Percentiles rank a stretch among this genome's conserved stretches.
These are phyloP conservation scores for Trachelus tabidus DNA, from an alignment of 2,888 invertebrate genomes.

Conservation along the genomic window DNA sequence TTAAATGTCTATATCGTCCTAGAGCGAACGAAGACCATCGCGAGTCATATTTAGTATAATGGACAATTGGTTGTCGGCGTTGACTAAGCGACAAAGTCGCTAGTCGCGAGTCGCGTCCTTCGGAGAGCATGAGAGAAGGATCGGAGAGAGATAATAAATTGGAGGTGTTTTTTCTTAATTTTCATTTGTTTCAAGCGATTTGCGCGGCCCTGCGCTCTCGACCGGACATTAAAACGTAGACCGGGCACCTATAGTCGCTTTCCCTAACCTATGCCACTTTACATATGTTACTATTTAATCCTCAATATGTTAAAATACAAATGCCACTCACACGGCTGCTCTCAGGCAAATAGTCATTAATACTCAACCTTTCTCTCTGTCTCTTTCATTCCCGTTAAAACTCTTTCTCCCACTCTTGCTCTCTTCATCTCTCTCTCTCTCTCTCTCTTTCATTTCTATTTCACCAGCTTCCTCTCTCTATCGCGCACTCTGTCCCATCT, in stretches of 20 bases:
- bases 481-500: background rate
- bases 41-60: background rate
- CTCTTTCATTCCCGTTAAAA: conserved; percentile 29
- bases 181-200: conserved; percentile 37
- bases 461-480: conserved; percentile 8
- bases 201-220: conserved; percentile 53
- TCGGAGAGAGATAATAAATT: background rate
- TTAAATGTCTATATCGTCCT: background rate
- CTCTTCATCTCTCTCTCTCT: conserved; percentile 23
- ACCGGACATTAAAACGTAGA: conserved; percentile 29
- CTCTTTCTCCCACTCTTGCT: conserved; percentile 49
- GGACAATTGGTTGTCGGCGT: background rate
- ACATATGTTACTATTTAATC: conserved; percentile 56
- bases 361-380: conserved; percentile 41
- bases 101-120: background rate
- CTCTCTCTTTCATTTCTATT: conserved; percentile 31
- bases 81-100: background rate
- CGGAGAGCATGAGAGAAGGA: background rate
- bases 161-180: background rate
- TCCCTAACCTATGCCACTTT: conserved; percentile 64
- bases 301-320: conserved; percentile 67
- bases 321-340: conserved; percentile 59
- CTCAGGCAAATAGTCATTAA: conserved; percentile 22
- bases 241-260: conserved; percentile 28
- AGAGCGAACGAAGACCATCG: background rate